Evolutionary conservation across 1,140 invertebrate species (phyloP).

Genomic region (Apis cerana): DNA sequence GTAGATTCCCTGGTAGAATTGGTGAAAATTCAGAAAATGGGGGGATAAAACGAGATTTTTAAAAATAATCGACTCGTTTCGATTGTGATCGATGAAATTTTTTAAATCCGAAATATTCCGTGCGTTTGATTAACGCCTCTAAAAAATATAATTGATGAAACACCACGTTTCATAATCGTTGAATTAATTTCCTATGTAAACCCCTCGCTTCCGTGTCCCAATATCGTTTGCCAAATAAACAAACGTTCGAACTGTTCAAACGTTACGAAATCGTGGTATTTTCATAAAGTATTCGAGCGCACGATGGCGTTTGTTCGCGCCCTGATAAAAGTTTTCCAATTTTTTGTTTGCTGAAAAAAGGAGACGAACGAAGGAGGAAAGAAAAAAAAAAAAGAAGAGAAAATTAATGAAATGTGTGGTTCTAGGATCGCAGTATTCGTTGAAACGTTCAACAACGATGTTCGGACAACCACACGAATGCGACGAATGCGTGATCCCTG

Average conservation of each 20-base stretch:
- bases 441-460: conserved; percentile 15
- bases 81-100: no score
- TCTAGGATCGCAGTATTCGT: conserved; percentile 25
- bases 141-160: neutral
- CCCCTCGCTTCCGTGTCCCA: no score
- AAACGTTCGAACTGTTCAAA: neutral
- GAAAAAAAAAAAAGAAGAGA: neutral
- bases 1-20: no score
- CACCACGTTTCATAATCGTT: neutral
- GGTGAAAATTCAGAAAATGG: no score
- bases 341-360: conserved; percentile 50
- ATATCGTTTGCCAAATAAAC: neutral
- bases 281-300: conserved; percentile 55
- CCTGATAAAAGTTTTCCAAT: conserved; percentile 46
- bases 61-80: no score
- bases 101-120: no score
- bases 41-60: no score
- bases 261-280: conserved; percentile 37
- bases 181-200: neutral
- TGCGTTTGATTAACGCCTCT: no score
- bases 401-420: conserved; percentile 55
- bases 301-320: conserved; percentile 32
- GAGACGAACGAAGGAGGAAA: neutral
- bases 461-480: neutral
- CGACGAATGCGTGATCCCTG: neutral